Base-by-base conservation (phyloP, 2,888 invertebrate genomes). In the Sicus ferrugineus region DNA sequence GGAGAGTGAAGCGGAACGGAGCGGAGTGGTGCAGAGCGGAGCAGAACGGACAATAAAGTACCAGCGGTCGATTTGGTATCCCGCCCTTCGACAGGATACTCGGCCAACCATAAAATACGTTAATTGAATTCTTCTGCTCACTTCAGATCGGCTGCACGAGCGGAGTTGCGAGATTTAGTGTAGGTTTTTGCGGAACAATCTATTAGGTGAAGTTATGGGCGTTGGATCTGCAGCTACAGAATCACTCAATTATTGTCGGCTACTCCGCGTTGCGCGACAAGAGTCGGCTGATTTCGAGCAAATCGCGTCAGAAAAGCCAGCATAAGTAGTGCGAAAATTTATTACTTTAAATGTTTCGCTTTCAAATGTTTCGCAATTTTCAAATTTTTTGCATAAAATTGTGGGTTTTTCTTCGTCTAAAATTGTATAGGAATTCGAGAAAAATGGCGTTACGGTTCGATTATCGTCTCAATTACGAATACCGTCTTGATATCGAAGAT, bases 71-170 rank as follows among this genome's bases (percentile, higher is more conserved):
- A 21, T 26, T 26, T 54, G 3, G n/a, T n/a, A 46, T 5, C 46
- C 19, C 19, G 19, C 46, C 19, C 46, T n/a, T 19, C 46, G 14
- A n/a, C 54, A 26, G 54, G 26, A 23, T 14, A 26, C 28, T 23
- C 38, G 56, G 52, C n/a, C 21, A 19, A 46, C 59, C 31, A 67
- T 67, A 67, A 67, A 67, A 59, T 67, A 59, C 52, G 67, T 48
- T 67, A 67, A 67, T 67, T 67, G 67, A 67, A 67, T 67, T 67
- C 67, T 34, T 46, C 30, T 67, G 65, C 56, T 66, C 42, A 31
- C 38, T 42, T 34, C 9, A n/a, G 56, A 56, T 50, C 52, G 34
- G 31, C 52, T 64, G 50, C 14, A 52, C n/a, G n/a, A n/a, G n/a
- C n/a, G n/a, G 42, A 14, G 61, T 52, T 21, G 14, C 50, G 34